Percentiles rank a stretch among this genome's conserved stretches.
phyloP scores from a whole-genome alignment of 1,140 invertebrate genomes.

The Scaptomyza montana region DNA sequence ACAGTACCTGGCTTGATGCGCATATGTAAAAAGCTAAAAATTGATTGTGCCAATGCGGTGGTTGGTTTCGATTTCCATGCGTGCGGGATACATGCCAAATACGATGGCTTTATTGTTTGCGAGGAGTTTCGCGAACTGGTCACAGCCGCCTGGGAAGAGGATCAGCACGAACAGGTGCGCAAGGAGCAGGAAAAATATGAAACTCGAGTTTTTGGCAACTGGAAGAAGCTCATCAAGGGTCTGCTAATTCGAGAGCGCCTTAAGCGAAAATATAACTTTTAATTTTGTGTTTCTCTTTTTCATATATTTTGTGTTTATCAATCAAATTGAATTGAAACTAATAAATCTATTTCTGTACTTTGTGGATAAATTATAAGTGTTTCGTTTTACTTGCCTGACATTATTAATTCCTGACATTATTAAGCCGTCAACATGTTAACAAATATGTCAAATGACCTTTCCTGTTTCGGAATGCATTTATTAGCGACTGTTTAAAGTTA shows the following conservation, averaged over 20 bases:
- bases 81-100: constrained; percentile 92
- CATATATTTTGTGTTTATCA: background rate
- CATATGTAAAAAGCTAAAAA: constrained; percentile 94
- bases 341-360: constrained; percentile 14
- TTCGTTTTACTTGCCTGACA: background rate
- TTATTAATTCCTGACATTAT: background rate
- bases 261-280: constrained; percentile 91
- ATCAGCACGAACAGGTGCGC: constrained; percentile 89
- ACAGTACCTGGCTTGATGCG: constrained; percentile 93
- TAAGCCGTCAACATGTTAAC: background rate
- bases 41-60: constrained; percentile 97
- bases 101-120: constrained; percentile 97
- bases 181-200: constrained; percentile 90
- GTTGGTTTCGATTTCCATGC: constrained; percentile 96
- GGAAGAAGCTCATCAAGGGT: constrained; percentile 93
- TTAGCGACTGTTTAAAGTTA: constrained; percentile 47
- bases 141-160: constrained; percentile 94
- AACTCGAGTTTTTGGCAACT: constrained; percentile 94
- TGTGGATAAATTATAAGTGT: background rate
- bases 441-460: constrained; percentile 3
- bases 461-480: constrained; percentile 51
- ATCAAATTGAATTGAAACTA: constrained; percentile 12
- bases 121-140: constrained; percentile 93
- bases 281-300: constrained; percentile 15
- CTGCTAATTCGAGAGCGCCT: constrained; percentile 93